Base-by-base conservation (phyloP, 1,140 invertebrate species). In the Berghia stephanieae region DNA sequence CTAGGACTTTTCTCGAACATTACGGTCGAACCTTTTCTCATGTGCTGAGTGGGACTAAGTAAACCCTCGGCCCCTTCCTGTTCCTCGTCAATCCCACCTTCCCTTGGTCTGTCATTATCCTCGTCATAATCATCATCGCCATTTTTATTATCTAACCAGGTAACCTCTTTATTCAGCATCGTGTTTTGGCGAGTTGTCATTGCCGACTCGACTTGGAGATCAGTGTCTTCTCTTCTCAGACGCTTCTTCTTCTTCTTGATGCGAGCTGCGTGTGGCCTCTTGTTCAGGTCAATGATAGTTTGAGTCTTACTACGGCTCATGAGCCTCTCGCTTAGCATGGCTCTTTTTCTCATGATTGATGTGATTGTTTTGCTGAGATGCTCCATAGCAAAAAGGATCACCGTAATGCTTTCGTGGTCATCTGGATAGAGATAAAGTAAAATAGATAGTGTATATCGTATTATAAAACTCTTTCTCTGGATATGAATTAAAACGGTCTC, bases 291-390 rank as follows among this genome's bases (percentile, higher is more conserved):
- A 63, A 63, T 63, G 13, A 63, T 8, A 16, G 57, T 27, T 31
- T 63, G 57, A 31, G 57, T 63, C 27, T 63, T 63, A 31, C 57
- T 63, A 8, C 57, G 57, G 27, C 57, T 63, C 10, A 31, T 63
- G 18, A 63, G 57, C 10, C 57, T 10, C 10, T 63, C 57, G 57
- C 27, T 63, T 16, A 63, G 57, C 8, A 63, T 10, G 8, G 18
- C 57, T 31, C 57, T 10, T 31, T 63, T 63, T 27, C 27, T 63
- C 57, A 63, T 10, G 57, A 63, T 63, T 16, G 57, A 63, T 8
- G 27, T 63, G 57, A 63, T 63, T 16, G 57, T 63, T 31, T 63
- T 63, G 27, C 57, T 63, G 13, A 63, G 57, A 31, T 63, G 57
- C 27, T 63, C 57, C 57, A 63, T 10, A 31, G 57, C 57, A 31